Evolutionary conservation across 2,113 vertebrate species (phyloP), one percentile per base, ranked within the genome.

Genomic region (Arenaria interpres): DNA sequence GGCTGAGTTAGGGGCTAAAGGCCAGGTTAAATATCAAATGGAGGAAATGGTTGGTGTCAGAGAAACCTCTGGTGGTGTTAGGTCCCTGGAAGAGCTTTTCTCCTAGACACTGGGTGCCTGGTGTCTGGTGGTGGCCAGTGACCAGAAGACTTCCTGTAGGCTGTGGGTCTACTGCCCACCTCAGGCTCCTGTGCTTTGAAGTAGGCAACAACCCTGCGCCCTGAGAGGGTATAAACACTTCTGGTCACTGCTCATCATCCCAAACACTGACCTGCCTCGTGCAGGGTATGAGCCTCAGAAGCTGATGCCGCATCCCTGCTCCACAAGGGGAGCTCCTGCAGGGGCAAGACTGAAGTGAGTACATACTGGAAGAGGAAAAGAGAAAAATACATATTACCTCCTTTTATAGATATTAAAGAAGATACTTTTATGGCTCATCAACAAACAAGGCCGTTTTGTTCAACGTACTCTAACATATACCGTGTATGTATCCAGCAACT

Each of bases 211-310:
- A 25, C 12, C 25, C 41, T 4, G 5, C 28, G 53, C 35, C 53
- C 41, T 46, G 30, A 32, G 62, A 24, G 37, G 57, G 18, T 35
- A 2, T 13, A 23, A 59, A 51, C 30, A 17, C 16, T 35, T 9
- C 33, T 33, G 43, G 33, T 50, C 81, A 13, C 54, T 54, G 76
- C 39, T 30, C 16, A 5, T 78, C 2, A 0, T 56, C 77, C 77
- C 88, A 43, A 48, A 37, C 14, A 9, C 60, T 2, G 0, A 5
- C 37, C 75, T 23, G 54, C 48, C 20, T 32, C 2, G 0, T 7
- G 43, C 54, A 30, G 76, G 43, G 39, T 43, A n/a, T 0, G 8
- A 27, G 23, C 71, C 71, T 39, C 0, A 0, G 41, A 48, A 48
- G 53, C 46, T 19, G 37, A 12, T 41, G 46, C 33, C 43, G 7